Evolutionary conservation across 2,797 vertebrate species (phyloP).

Genomic region (Okamejei kenojei): DNA sequence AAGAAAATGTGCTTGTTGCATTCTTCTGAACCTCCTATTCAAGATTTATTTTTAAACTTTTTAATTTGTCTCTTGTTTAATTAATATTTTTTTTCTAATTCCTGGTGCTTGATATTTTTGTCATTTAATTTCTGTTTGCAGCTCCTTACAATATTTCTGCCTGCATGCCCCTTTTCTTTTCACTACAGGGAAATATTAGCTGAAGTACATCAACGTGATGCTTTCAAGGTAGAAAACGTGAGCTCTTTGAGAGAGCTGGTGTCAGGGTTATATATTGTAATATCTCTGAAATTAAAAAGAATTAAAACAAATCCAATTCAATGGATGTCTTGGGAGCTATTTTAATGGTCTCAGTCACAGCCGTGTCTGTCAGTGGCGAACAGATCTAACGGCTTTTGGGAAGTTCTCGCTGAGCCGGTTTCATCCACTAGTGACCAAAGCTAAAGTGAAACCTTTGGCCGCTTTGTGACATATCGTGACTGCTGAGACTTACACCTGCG

Average conservation of each 20-base stretch:
- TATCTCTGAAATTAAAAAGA: constrained; percentile 55
- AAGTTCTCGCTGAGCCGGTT: constrained; percentile 47
- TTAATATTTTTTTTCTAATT: not conserved
- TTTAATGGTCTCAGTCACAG: constrained; percentile 71
- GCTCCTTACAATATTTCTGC: not conserved
- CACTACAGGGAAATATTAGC: not conserved
- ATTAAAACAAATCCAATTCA: constrained; percentile 59
- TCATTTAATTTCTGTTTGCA: not conserved
- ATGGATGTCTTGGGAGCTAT: constrained; percentile 70
- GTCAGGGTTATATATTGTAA: constrained; percentile 48
- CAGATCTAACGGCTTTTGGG: constrained; percentile 53
- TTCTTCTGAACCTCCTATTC: not conserved
- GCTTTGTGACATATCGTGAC: constrained; percentile 50
- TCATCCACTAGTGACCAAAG: constrained; percentile 53
- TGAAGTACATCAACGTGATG: constrained; percentile 46
- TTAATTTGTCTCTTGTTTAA: not conserved
- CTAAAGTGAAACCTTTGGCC: constrained; percentile 52
- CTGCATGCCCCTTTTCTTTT: not conserved
- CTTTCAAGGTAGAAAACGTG: constrained; percentile 39
- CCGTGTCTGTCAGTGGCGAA: constrained; percentile 55
- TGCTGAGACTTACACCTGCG: constrained; percentile 53
- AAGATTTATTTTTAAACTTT: not conserved
- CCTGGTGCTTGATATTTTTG: not conserved
- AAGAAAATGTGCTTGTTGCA: not conserved
- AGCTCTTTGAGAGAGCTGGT: constrained; percentile 47